phyloP scores from a whole-genome alignment of 2,113 vertebrate genomes.

The Cinclus cinclus region DNA sequence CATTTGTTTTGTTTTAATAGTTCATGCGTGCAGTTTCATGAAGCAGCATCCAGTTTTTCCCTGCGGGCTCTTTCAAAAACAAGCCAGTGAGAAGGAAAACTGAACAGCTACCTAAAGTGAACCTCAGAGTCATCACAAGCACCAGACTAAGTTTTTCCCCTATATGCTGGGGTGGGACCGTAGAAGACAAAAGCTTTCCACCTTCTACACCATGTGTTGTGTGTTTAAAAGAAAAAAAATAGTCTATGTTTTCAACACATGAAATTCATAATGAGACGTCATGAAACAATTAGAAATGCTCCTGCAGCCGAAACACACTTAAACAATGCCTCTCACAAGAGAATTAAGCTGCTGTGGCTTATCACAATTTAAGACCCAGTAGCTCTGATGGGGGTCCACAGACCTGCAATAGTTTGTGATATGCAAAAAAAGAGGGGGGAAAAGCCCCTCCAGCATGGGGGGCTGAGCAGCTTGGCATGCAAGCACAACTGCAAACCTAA shows the following conservation, averaged over 20 bases:
- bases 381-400: not conserved
- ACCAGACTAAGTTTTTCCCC: not conserved
- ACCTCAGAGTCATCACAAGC: not conserved
- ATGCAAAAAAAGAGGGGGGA: rapidly evolving
- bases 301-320: slow-evolving; percentile 27
- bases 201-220: not conserved
- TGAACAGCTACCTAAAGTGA: not conserved
- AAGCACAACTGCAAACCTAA: not conserved
- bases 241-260: not conserved
- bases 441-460: not conserved
- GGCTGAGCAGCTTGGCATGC: not conserved
- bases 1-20: not conserved
- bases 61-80: not conserved
- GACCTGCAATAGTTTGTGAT: not conserved
- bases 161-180: not conserved
- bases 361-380: not conserved
- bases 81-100: not conserved
- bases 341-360: slow-evolving; percentile 2
- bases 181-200: not conserved
- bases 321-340: not conserved
- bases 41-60: not conserved
- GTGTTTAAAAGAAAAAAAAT: not conserved
- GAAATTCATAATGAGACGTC: slow-evolving; percentile 18
- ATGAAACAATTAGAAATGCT: slow-evolving; percentile 14
- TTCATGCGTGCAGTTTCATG: not conserved